Evolutionary conservation across 1,140 invertebrate genomes (phyloP).

Genomic region (Eriosoma lanigerum): DNA sequence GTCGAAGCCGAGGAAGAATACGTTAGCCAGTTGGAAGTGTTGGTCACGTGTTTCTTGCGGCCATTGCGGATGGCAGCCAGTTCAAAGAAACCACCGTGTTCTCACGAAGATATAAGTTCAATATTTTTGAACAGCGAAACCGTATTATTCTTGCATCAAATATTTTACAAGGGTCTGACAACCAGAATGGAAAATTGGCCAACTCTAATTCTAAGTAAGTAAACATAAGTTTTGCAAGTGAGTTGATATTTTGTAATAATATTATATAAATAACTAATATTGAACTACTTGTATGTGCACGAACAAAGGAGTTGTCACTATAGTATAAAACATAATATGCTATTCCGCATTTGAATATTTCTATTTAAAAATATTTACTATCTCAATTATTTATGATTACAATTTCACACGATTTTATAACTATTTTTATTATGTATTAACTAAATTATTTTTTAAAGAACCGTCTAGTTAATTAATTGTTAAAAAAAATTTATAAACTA

Average conservation of each 20-base stretch:
- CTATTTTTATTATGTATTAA: too few species aligned
- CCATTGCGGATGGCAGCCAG: slow-evolving; percentile 94
- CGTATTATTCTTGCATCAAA: slow-evolving; percentile 90
- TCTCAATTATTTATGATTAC: too few species aligned
- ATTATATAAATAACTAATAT: too few species aligned
- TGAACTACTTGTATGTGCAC: too few species aligned
- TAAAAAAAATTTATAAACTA: too few species aligned
- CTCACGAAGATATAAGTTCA: slow-evolving; percentile 92
- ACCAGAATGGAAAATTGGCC: slow-evolving; percentile 92
- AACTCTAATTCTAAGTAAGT: slow-evolving; percentile 78
- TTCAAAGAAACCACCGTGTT: slow-evolving; percentile 89
- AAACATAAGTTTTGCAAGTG: background rate
- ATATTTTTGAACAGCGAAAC: slow-evolving; percentile 95
- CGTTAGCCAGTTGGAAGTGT: slow-evolving; percentile 85
- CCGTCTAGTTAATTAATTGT: too few species aligned
- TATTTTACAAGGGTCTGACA: slow-evolving; percentile 90
- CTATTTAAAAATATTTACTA: too few species aligned
- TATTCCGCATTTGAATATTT: too few species aligned
- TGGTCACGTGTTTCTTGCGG: slow-evolving; percentile 88
- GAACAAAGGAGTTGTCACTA: background rate
- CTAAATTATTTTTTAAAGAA: too few species aligned
- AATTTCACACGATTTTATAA: too few species aligned
- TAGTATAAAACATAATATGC: too few species aligned
- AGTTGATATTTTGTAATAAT: too few species aligned
- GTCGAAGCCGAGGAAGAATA: slow-evolving; percentile 90